Percentiles rank a stretch among this genome's conserved stretches.
Conservation (phyloP, 2,888 invertebrate genomes). For the Molanna angustata region DNA sequence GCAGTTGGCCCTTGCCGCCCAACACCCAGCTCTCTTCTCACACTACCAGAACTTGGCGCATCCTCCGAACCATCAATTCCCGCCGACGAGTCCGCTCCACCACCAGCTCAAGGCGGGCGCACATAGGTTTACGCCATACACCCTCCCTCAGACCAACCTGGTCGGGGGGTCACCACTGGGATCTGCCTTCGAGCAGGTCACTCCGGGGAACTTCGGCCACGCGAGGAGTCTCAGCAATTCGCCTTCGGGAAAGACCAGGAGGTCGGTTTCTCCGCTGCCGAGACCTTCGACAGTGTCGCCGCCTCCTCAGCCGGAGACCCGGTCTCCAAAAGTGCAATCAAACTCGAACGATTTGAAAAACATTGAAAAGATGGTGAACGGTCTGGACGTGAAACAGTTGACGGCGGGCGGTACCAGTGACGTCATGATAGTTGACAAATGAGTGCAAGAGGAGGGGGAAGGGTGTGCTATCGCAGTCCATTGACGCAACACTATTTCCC, state of each 20-base stretch:
- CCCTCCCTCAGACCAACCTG: slow-evolving; percentile 62
- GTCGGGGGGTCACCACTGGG: slow-evolving; percentile 62
- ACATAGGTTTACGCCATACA: slow-evolving; percentile 88
- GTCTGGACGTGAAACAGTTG: slow-evolving; percentile 77
- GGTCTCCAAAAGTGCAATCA: slow-evolving; percentile 44
- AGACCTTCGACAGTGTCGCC: slow-evolving; percentile 58
- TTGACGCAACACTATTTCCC: slow-evolving; percentile 11
- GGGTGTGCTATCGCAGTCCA: slow-evolving; percentile 21
- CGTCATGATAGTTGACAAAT: slow-evolving; percentile 31
- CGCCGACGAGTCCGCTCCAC: slow-evolving; percentile 59
- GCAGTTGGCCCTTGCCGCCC: slow-evolving; percentile 82
- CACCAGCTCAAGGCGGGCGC: slow-evolving; percentile 64
- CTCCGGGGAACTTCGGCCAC: slow-evolving; percentile 61
- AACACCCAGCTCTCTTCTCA: slow-evolving; percentile 75
- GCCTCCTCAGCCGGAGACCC: slow-evolving; percentile 51
- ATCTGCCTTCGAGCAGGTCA: slow-evolving; percentile 87
- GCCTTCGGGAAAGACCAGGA: slow-evolving; percentile 50
- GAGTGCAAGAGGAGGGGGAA: slow-evolving; percentile 31
- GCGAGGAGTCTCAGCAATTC: slow-evolving; percentile 63
- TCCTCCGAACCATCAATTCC: slow-evolving; percentile 53
- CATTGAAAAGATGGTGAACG: slow-evolving; percentile 97
- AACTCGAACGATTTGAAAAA: slow-evolving; percentile 85
- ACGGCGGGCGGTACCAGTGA: slow-evolving; percentile 25
- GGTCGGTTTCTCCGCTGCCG: slow-evolving; percentile 52
- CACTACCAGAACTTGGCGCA: slow-evolving; percentile 70